Evolutionary conservation across 2,888 invertebrate genomes (phyloP), one percentile per base, ranked within the genome.

Genomic region (Conistra vaccinii): DNA sequence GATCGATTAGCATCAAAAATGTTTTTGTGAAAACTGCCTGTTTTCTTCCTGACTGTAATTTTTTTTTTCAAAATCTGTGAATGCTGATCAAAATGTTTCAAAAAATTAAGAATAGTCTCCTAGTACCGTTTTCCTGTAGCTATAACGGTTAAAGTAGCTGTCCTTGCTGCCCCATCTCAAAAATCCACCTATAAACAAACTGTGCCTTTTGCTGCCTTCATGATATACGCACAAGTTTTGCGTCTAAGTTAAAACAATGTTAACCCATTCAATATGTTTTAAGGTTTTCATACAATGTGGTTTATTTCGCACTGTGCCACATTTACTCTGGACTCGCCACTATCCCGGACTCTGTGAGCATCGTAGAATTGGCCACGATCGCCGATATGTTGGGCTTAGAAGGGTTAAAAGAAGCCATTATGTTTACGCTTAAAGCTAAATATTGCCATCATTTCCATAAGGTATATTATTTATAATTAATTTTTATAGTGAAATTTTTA

Each of bases 401-500:
- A 92, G 99, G 99, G 0, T 96, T 99, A 7, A 99, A 99, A 91
- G 99, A 99, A 95, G 98, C 99, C 4, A 98, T 99, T 1, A 98
- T 98, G 90, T 98, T 98, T 89, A 98, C 98, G 0, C 96, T 99
- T 51, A 98, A 98, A 94, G 97, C 97, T 32, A 98, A 98, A 93
- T 98, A 98, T 93, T 99, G 99, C 92, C 99, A 99, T 93, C 98
- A 98, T 93, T 99, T 99, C 93, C 99, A 99, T 91, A 98, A 98
- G 97, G 98, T 98, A 93, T 91, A 87, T 69, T 45, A 51, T 45
- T 32, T 35, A 48, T 29, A 53, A 26, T 20, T 14, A 20, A 14
- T 69, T 65, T 57, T 53, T 35, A 0, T 14, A 29, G 20, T 70
- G 7, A 32, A 20, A 32, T 32, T 32, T 32, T 6, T 55, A 55